Percentiles rank a stretch among this genome's conserved stretches.
phyloP scores from a whole-genome alignment of 2,888 invertebrate genomes.

The Xylocampa areola region DNA sequence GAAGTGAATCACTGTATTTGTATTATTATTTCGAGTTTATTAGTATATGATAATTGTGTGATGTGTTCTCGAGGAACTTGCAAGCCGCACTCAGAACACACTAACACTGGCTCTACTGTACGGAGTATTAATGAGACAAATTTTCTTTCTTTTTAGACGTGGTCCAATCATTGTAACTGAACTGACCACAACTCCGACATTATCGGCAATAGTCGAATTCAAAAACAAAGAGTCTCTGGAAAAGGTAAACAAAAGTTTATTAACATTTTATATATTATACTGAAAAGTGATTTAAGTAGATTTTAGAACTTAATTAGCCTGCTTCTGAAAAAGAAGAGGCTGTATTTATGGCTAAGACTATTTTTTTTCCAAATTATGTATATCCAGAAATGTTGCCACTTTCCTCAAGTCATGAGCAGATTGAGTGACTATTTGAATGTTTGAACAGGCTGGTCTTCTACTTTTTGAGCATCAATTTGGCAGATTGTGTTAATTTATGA shows the following conservation, averaged over 20 bases:
- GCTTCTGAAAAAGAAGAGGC: slow-evolving; percentile 65
- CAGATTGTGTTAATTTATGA: slow-evolving; percentile 43
- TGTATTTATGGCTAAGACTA: slow-evolving; percentile 71
- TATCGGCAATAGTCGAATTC: slow-evolving; percentile 90
- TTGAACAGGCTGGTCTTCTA: slow-evolving; percentile 83
- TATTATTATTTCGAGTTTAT: slow-evolving; percentile 55
- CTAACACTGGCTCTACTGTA: slow-evolving; percentile 63
- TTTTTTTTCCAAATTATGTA: slow-evolving; percentile 81
- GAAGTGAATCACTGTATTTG: slow-evolving; percentile 59
- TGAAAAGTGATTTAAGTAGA: slow-evolving; percentile 61
- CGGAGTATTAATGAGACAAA: slow-evolving; percentile 86
- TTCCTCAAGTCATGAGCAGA: slow-evolving; percentile 72
- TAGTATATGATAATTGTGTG: slow-evolving; percentile 55
- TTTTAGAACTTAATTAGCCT: slow-evolving; percentile 61
- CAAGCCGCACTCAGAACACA: slow-evolving; percentile 72
- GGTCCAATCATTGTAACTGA: slow-evolving; percentile 90
- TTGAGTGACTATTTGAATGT: slow-evolving; percentile 89
- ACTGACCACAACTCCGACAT: slow-evolving; percentile 90
- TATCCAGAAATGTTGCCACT: slow-evolving; percentile 57
- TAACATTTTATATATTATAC: slow-evolving; percentile 79
- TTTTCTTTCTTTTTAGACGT: slow-evolving; percentile 90
- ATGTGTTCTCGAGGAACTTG: slow-evolving; percentile 73
- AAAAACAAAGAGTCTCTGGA: slow-evolving; percentile 90
- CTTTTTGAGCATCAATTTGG: slow-evolving; percentile 57
- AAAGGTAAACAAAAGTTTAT: slow-evolving; percentile 88